These are phyloP conservation scores for Pelodytes ibericus DNA, from an alignment of 2,797 vertebrate species.

Conservation along the genomic window DNA sequence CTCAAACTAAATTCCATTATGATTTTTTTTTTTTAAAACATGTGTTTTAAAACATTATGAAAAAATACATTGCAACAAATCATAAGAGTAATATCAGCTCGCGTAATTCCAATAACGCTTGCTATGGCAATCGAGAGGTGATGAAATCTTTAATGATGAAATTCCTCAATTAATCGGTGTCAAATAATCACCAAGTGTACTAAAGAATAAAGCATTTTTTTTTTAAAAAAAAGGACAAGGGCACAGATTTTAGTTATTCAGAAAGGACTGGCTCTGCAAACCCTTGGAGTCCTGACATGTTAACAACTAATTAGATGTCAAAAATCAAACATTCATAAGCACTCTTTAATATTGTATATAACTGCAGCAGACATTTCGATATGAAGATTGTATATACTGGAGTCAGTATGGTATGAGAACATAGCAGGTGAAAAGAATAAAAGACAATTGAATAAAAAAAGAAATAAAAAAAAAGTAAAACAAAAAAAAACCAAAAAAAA, in stretches of 20 bases:
- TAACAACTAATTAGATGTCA: conserved; percentile 99
- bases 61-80: not conserved
- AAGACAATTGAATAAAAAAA: conserved; percentile 79
- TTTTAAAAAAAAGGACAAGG: conserved; percentile 88
- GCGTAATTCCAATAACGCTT: not conserved
- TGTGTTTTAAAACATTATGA: no score
- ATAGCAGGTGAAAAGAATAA: conserved; percentile 81
- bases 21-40: no score
- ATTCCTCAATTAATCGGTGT: conserved; percentile 97
- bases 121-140: conserved; percentile 55
- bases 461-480: not conserved
- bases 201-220: conserved; percentile 94
- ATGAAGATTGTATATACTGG: conserved; percentile 96
- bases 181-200: conserved; percentile 95
- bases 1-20: not conserved
- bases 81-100: not conserved
- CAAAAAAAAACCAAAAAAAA: conserved; percentile 52
- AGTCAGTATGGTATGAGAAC: conserved; percentile 84
- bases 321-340: conserved; percentile 99
- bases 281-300: conserved; percentile 92
- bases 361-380: conserved; percentile 96
- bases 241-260: conserved; percentile 88
- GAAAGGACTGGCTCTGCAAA: conserved; percentile 86
- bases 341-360: conserved; percentile 99
- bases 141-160: conserved; percentile 75